A percentile compares a stretch with the other conserved stretches of the same genome.
These are phyloP conservation scores for Schizotus pectinicornis DNA, from an alignment of 2,888 invertebrate genomes.

Conservation along the genomic window DNA sequence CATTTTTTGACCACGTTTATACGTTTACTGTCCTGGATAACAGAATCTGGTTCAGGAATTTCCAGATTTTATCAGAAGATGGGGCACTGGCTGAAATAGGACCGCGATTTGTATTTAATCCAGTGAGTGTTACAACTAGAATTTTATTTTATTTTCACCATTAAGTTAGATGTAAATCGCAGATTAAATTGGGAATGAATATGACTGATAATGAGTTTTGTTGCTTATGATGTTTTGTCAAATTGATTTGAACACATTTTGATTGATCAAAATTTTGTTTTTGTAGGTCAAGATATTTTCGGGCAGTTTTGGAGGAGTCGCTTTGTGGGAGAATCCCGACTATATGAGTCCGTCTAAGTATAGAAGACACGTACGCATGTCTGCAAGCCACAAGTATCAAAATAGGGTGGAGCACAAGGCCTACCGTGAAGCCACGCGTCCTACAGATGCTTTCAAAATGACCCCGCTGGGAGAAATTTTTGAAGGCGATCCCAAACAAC, in stretches of 20 bases:
- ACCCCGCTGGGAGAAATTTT: slow-evolving; percentile 79
- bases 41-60: slow-evolving; percentile 97
- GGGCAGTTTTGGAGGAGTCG: slow-evolving; percentile 90
- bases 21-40: slow-evolving; percentile 91
- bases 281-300: slow-evolving; percentile 92
- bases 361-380: slow-evolving; percentile 64
- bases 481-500: slow-evolving; percentile 65
- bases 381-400: slow-evolving; percentile 67
- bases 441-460: slow-evolving; percentile 74
- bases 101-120: slow-evolving; percentile 83
- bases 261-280: too few species aligned
- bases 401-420: slow-evolving; percentile 82
- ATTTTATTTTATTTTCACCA: too few species aligned
- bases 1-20: slow-evolving; percentile 96
- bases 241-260: too few species aligned
- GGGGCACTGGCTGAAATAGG: slow-evolving; percentile 95
- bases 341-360: slow-evolving; percentile 91
- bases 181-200: too few species aligned
- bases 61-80: slow-evolving; percentile 95
- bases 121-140: slow-evolving; percentile 65
- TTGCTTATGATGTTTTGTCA: too few species aligned
- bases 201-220: too few species aligned
- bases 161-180: too few species aligned
- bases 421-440: slow-evolving; percentile 73
- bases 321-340: slow-evolving; percentile 91